Evolutionary conservation across 2,113 vertebrate genomes (phyloP).

Genomic region (Anolis carolinensis): DNA sequence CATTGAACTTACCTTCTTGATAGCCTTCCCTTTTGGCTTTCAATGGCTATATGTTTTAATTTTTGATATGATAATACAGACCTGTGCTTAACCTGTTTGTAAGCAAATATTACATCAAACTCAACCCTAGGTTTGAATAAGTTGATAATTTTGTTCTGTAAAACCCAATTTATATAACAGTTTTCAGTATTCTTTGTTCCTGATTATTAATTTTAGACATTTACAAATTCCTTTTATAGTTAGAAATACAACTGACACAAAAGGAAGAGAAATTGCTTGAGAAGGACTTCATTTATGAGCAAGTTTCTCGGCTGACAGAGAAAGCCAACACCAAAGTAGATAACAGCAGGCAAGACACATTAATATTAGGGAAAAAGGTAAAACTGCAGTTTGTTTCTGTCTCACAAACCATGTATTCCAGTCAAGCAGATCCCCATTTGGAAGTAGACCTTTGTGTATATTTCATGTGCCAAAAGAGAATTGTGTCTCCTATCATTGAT

Average conservation of each 20-base stretch:
- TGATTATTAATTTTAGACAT: not conserved
- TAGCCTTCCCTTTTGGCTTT: not conserved
- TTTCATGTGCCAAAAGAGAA: not conserved
- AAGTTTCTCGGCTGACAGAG: conserved; percentile 78
- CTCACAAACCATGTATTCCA: not conserved
- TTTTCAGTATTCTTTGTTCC: not conserved
- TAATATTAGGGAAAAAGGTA: conserved; percentile 86
- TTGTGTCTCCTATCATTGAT: not conserved
- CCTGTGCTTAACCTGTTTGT: too few relatives aligned
- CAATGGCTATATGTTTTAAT: not conserved
- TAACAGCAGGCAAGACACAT: conserved; percentile 74
- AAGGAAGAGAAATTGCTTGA: conserved; percentile 86
- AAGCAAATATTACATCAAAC: not conserved
- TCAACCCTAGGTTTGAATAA: not conserved
- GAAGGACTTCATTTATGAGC: conserved; percentile 84
- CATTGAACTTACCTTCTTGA: not conserved
- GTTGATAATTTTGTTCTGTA: too few relatives aligned
- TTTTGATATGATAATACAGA: not conserved
- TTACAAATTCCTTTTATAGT: conserved; percentile 66
- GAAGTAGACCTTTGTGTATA: not conserved
- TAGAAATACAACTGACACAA: conserved; percentile 82
- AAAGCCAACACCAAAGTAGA: conserved; percentile 70
- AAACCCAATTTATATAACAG: too few relatives aligned
- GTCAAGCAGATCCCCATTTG: not conserved
- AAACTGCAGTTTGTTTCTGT: not conserved